Conservation (phyloP, 2,113 vertebrate genomes). For the Holacanthus passer region DNA sequence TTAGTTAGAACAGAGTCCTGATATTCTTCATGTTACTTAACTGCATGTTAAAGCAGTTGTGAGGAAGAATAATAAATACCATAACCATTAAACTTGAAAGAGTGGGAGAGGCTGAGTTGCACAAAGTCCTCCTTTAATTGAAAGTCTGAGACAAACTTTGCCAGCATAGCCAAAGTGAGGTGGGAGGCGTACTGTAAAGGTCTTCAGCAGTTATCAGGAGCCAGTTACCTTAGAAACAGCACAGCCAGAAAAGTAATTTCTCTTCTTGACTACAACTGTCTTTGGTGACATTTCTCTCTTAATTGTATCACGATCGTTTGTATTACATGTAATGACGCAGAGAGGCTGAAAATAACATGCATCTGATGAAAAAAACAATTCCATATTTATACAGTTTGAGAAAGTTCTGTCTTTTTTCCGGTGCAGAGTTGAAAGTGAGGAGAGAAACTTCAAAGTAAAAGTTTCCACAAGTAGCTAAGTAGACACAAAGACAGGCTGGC, state of each 20-base stretch:
- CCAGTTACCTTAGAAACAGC: constrained; percentile 71
- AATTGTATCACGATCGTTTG: constrained; percentile 1
- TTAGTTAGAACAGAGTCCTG: too few relatives aligned
- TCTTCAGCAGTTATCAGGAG: constrained; percentile 37
- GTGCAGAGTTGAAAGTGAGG: background rate
- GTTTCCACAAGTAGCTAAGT: background rate
- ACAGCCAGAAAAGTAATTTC: constrained; percentile 38
- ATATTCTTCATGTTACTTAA: too few relatives aligned
- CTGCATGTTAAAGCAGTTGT: too few relatives aligned
- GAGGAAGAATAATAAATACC: background rate
- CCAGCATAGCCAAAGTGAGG: background rate
- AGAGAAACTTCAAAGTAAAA: background rate
- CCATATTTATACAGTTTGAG: background rate
- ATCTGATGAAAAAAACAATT: background rate
- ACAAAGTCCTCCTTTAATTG: background rate
- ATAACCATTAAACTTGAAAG: background rate
- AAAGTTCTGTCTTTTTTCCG: background rate
- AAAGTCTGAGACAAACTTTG: constrained; percentile 8
- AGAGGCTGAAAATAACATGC: constrained; percentile 48
- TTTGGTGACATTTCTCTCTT: constrained; percentile 50
- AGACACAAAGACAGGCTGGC: background rate
- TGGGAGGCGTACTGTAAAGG: constrained; percentile 45
- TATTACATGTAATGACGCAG: constrained; percentile 24
- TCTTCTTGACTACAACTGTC: constrained; percentile 27
- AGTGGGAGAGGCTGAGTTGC: constrained; percentile 4